A percentile compares a stretch with the other conserved stretches of the same genome.
phyloP scores from a whole-genome alignment of 1,140 invertebrate genomes.

The Eumeta japonica region DNA sequence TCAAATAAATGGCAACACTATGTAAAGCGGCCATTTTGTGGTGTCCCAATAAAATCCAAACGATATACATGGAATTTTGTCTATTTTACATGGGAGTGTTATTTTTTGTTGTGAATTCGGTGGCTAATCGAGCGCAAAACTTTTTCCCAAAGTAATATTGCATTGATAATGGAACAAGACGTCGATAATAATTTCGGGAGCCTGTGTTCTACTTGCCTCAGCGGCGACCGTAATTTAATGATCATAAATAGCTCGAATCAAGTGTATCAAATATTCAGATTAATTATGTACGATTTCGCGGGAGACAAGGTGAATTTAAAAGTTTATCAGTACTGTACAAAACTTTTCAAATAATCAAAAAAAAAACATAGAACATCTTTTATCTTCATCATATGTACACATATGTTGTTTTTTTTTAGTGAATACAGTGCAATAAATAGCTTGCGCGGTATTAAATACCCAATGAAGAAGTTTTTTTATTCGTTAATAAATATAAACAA shows the following conservation, averaged over 20 bases:
- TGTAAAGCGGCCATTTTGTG: conserved; percentile 53
- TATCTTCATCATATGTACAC: too few relatives aligned
- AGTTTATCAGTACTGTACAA: too few relatives aligned
- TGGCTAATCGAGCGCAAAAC: too few relatives aligned
- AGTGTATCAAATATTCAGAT: conserved; percentile 33
- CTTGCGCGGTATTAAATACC: too few relatives aligned
- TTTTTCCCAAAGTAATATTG: too few relatives aligned
- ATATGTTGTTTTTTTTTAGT: too few relatives aligned
- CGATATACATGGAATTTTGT: conserved; percentile 43
- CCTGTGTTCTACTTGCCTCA: conserved; percentile 38
- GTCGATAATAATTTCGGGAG: conserved; percentile 29
- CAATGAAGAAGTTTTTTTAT: too few relatives aligned
- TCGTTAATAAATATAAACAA: too few relatives aligned
- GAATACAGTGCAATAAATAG: too few relatives aligned
- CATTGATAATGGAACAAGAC: conserved; percentile 44
- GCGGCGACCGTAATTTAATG: conserved; percentile 37
- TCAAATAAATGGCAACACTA: conserved; percentile 28
- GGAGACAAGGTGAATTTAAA: conserved; percentile 34
- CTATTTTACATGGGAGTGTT: conserved; percentile 56
- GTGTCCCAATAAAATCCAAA: conserved; percentile 40
- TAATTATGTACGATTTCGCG: conserved; percentile 41
- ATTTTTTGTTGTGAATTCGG: conserved; percentile 52
- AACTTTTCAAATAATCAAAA: too few relatives aligned
- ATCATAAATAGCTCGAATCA: conserved; percentile 24
- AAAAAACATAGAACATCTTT: too few relatives aligned